phyloP scores from a whole-genome alignment of 1,140 invertebrate genomes.

The Phenacoccus solenopsis region DNA sequence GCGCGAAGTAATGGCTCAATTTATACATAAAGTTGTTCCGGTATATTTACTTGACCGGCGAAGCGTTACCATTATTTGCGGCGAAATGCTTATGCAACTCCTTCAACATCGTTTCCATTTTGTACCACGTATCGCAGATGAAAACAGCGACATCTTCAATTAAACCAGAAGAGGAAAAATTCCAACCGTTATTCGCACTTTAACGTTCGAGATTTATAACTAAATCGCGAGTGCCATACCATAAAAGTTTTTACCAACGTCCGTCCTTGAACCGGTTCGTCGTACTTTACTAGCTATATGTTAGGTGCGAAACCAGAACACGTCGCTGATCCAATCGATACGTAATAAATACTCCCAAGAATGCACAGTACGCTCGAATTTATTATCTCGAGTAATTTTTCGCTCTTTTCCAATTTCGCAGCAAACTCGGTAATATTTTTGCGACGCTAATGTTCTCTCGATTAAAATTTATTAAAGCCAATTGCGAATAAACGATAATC shows the following conservation, averaged over 20 bases:
- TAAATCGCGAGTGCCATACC: too few relatives aligned
- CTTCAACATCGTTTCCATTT: background rate
- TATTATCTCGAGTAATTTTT: background rate
- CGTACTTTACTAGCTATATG: background rate
- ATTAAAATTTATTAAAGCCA: background rate
- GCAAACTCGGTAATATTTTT: background rate
- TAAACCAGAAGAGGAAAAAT: too few relatives aligned
- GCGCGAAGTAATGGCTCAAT: too few relatives aligned
- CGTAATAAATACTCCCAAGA: background rate
- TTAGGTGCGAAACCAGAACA: background rate
- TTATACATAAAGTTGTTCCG: too few relatives aligned
- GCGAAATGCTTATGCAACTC: background rate
- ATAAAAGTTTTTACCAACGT: background rate
- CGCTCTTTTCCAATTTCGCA: background rate
- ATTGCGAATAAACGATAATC: background rate
- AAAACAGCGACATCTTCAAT: too few relatives aligned
- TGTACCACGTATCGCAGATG: background rate
- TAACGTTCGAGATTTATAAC: too few relatives aligned
- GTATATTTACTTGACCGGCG: too few relatives aligned
- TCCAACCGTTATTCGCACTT: background rate
- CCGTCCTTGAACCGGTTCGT: background rate
- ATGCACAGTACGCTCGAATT: background rate
- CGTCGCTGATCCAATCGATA: background rate
- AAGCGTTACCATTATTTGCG: background rate
- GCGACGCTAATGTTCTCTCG: background rate